Evolutionary conservation across 2,113 vertebrate species (phyloP).

Genomic region (Misgurnus mizolepis): DNA sequence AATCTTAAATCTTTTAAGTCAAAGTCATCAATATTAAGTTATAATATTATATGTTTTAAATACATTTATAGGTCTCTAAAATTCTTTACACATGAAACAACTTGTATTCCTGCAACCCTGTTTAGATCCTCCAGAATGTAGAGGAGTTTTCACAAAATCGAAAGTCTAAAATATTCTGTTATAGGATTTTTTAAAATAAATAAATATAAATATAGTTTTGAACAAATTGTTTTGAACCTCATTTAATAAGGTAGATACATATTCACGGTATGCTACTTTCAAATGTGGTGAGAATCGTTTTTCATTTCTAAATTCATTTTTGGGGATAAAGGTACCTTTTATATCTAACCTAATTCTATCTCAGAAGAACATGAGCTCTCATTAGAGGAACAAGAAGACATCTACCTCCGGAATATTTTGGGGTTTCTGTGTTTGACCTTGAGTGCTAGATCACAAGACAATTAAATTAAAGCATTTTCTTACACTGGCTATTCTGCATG

Average conservation of each 20-base stretch:
- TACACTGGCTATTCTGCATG: background rate
- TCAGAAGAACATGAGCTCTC: constrained; percentile 37
- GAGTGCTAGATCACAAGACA: constrained; percentile 17
- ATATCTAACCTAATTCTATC: constrained; percentile 35
- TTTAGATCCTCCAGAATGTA: no score
- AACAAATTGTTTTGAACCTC: background rate
- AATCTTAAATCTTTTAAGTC: no score
- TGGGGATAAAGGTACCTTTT: background rate
- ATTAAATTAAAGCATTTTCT: constrained; percentile 15
- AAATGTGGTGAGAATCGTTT: no score
- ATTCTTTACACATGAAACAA: no score
- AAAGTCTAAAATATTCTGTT: no score
- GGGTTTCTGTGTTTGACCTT: constrained; percentile 31
- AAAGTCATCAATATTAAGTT: no score
- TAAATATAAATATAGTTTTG: no score
- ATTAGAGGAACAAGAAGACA: constrained; percentile 30
- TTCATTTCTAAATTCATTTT: background rate
- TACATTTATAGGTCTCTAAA: no score
- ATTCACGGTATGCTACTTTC: constrained; percentile 1
- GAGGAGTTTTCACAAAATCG: no score
- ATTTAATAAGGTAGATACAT: background rate
- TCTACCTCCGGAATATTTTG: constrained; percentile 31
- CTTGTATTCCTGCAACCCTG: no score
- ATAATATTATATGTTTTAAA: no score
- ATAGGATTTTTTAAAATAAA: no score